phyloP scores from a whole-genome alignment of 1,140 invertebrate genomes.

The Lysiphlebus fabarum region DNA sequence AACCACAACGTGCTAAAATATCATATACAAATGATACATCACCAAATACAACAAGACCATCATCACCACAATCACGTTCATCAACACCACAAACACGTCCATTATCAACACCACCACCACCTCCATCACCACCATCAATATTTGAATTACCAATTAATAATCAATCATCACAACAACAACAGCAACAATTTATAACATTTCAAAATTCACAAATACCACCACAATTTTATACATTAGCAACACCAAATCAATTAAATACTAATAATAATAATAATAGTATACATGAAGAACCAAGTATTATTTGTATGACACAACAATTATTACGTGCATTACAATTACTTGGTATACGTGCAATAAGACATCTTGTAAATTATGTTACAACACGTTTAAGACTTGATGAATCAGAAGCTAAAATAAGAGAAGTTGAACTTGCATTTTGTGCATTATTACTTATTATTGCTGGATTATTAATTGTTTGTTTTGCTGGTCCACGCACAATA shows the following conservation, averaged over 20 bases:
- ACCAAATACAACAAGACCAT: conserved; percentile 19
- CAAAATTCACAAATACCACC: conserved; percentile 40
- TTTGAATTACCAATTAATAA: no score
- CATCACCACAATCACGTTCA: conserved; percentile 36
- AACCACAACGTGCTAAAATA: conserved; percentile 43
- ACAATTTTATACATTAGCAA: conserved; percentile 36
- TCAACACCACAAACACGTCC: conserved; percentile 38
- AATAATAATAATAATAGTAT: neutral
- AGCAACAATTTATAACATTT: conserved; percentile 38
- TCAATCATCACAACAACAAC: no score
- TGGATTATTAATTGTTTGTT: conserved; percentile 67
- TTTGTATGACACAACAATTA: conserved; percentile 64
- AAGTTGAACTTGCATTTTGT: conserved; percentile 69
- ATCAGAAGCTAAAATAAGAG: conserved; percentile 59
- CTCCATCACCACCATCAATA: neutral
- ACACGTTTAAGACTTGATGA: conserved; percentile 58
- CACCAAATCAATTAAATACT: conserved; percentile 17
- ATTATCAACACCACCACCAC: conserved; percentile 20
- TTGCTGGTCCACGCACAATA: conserved; percentile 66
- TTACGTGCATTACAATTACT: conserved; percentile 63
- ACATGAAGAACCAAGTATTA: conserved; percentile 37
- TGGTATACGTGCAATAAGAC: conserved; percentile 62
- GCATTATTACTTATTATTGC: conserved; percentile 72
- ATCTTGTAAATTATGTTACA: conserved; percentile 63
- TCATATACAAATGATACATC: conserved; percentile 37